Evolutionary conservation across 2,888 invertebrate species (phyloP), one percentile per base, ranked within the genome.

Genomic region (Nemoura dubitans): DNA sequence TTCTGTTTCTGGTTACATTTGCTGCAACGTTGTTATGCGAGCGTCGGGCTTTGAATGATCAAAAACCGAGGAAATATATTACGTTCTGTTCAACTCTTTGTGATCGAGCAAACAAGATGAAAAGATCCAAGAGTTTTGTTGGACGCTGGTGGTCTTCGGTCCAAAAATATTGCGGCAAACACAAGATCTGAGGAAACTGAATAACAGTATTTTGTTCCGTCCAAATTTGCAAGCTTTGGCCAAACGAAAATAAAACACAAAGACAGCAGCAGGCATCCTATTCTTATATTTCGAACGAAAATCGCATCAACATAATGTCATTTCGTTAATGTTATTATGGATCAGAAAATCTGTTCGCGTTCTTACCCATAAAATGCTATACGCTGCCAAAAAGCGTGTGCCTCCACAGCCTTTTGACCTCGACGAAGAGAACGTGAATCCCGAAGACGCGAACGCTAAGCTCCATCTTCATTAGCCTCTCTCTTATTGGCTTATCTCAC

Each of bases 81-180:
- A 7, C 59, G 59, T 59, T 59, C 14, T 2, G 59, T 14, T 59
- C 59, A 59, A 59, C 59, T 59, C 59, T 59, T 59, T 59, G 59
- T 59, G 59, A 59, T 59, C 59, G 59, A 59, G 59, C 59, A 59
- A 59, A 59, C 59, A 59, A 59, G 16, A 59, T 59, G 59, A 59
- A 59, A 36, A 59, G 59, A 59, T 59, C 21, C 59, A 21, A 1
- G 59, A 59, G 10, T 21, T 59, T 59, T 59, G 59, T 21, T 59
- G 59, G 59, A 21, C 59, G 16, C 21, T 21, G 59, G 59, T 59
- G 59, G 59, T 16, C 59, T 59, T 59, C 59, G 36, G 36, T 3
- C 36, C 10, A 36, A 36, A 36, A 36, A 36, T 3, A 36, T 36
- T 36, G 3, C 36, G 21, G 59, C 59, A 10, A 59, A 59, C 59